These are phyloP conservation scores for Pristionchus maxplancki DNA, from an alignment of 2,888 invertebrate species.

Conservation along the genomic window DNA sequence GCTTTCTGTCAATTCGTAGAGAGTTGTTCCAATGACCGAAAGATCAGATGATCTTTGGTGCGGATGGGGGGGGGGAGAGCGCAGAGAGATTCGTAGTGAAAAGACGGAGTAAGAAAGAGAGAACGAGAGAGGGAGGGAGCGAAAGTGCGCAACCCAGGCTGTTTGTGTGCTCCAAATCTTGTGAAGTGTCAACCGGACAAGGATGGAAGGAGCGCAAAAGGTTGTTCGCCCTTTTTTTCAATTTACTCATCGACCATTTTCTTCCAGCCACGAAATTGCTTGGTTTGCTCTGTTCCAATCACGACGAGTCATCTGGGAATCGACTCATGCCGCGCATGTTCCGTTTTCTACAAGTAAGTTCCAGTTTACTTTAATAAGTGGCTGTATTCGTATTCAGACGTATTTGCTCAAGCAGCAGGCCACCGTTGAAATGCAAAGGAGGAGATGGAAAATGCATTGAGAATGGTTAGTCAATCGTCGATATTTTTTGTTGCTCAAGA, in stretches of 20 bases:
- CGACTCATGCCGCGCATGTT: neutral
- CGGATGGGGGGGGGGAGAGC: neutral
- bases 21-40: neutral
- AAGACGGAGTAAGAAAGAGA: neutral
- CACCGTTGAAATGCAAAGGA: neutral
- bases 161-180: neutral
- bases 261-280: neutral
- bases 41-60: neutral
- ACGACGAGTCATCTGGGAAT: neutral
- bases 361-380: neutral
- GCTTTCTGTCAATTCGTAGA: neutral
- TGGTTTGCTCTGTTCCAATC: constrained; percentile 19
- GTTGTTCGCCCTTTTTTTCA: neutral
- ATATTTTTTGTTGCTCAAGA: too few species aligned
- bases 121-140: neutral
- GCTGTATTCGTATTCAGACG: neutral
- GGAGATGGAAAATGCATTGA: constrained; percentile 4
- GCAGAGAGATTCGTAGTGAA: neutral
- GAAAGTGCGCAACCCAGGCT: neutral
- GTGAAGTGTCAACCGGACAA: neutral
- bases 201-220: neutral
- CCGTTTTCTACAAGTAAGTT: constrained; percentile 6
- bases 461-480: neutral
- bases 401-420: neutral
- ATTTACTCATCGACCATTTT: neutral